A percentile compares a stretch with the other conserved stretches of the same genome.
phyloP scores from a whole-genome alignment of 2,797 vertebrate species.

The Alosa sapidissima region DNA sequence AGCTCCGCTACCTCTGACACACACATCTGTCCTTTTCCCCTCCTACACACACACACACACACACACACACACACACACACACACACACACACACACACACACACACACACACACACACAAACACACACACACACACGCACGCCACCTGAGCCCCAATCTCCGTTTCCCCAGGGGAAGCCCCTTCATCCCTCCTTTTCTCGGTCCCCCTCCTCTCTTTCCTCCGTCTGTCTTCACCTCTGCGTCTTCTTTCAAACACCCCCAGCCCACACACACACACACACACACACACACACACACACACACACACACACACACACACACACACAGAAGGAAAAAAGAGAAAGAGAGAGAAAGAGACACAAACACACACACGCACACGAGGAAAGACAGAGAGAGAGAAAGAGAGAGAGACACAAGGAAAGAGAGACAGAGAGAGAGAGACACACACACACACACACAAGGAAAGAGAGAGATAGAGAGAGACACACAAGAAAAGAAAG shows the following conservation, averaged over 20 bases:
- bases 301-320: not conserved
- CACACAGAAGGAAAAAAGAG: not conserved
- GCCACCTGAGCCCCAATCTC: conserved; percentile 15
- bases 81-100: not conserved
- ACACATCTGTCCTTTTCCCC: not conserved
- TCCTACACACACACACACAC: conserved; percentile 3
- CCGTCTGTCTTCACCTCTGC: not conserved
- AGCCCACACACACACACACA: not conserved
- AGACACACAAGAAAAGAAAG: too few species aligned
- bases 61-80: conserved; percentile 6
- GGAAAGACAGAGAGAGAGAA: too few species aligned
- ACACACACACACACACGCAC: not conserved
- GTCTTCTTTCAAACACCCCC: not conserved
- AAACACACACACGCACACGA: too few species aligned
- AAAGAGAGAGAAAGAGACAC: too few species aligned
- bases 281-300: conserved; percentile 2
- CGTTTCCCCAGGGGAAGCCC: not conserved
- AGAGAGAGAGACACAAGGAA: too few species aligned
- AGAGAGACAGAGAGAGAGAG: too few species aligned
- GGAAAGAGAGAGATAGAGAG: too few species aligned
- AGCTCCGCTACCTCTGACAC: not conserved
- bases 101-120: not conserved
- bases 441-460: not conserved
- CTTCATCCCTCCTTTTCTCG: not conserved
- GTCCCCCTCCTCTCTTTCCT: not conserved